Base-by-base conservation (phyloP, 2,888 invertebrate species). In the Xestia xanthographa region DNA sequence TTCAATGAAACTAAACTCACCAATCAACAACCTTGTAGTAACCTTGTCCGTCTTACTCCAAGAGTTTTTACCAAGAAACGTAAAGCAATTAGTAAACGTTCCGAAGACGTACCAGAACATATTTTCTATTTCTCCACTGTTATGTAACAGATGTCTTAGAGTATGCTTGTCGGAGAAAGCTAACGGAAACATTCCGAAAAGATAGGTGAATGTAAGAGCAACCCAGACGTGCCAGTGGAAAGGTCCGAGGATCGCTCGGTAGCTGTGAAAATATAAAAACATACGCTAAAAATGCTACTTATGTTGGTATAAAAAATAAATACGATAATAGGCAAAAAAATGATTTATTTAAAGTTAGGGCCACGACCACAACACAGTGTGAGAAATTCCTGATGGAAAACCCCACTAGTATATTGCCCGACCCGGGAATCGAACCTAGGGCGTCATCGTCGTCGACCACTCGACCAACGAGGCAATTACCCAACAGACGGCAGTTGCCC, bases 101-200 rank as follows among this genome's bases (percentile, higher is more conserved):
- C 98, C 98, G 88, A 98, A 98, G 73, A 98, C 98, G 90, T 98
- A 98, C 98, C 98, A 98, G 92, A 98, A 98, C 98, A 98, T 98
- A 88, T 98, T 98, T 93, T 98, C 98, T 56, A 98, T 95, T 95
- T 98, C 98, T 69, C 97, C 97, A 77, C 98, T 98, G 86, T 97
- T 97, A 60, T 97, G 96, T 45, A 98, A 87, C 48, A 98, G 94
- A 89, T 98, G 97, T 14, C 94, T 96, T 29, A 98, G 91, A 0
- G 98, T 97, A 77, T 97, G 97, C 86, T 98, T 97, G 88, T 98
- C 98, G 0, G 98, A 98, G 90, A 98, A 98, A 0, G 98, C 97
- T 69, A 98, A 95, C 1, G 98, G 98, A 85, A 98, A 97, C 86
- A 98, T 98, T 11, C 97, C 98, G 1, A 98, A 96, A 45, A 98